Evolutionary conservation across 2,888 invertebrate genomes (phyloP), one percentile per base, ranked within the genome.

Genomic region (Pycnomerus fuliginosus): DNA sequence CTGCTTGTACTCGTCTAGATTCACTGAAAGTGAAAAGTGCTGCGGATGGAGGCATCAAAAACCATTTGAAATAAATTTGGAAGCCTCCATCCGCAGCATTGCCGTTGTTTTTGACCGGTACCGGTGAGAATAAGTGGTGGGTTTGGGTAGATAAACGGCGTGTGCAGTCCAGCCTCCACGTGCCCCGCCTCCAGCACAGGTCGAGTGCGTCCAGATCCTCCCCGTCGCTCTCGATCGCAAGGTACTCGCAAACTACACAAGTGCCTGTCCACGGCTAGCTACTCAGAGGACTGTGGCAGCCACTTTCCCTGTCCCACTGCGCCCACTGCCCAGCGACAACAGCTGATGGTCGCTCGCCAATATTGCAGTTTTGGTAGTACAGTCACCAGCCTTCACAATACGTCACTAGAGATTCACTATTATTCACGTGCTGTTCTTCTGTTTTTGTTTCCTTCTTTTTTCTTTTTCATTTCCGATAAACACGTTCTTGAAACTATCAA

Each of bases 361-460:
- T 90, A 89, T 87, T 88, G 87, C 88, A 90, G 89, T 87, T 88
- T 90, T 87, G 89, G 89, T 89, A 90, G 88, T 89, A 89, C 84
- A 82, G 83, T 80, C 82, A 83, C 82, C 82, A 76, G 35, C 28
- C 33, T 39, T 33, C 34, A 36, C 32, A 33, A 40, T 46, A 41
- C 40, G 45, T 40, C 45, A 45, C 45, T 30, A 45, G 25, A 39
- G 29, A 42, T 27, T 34, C 16, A 28, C 32, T 37, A 42, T 38
- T 29, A 28, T 42, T 47, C 36, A 40, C 37, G 37, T 48, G 34
- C 36, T 44, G 38, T 30, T 50, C 33, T 48, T 22, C 43, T 28
- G n/a, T n/a, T n/a, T n/a, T n/a, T n/a, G n/a, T 50, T 14, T 43
- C 29, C 35, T 48, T 36, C 29, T 27, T 43, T 46, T 28, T 45